phyloP scores from a whole-genome alignment of 2,888 invertebrate species.

The Augiades crinisus region DNA sequence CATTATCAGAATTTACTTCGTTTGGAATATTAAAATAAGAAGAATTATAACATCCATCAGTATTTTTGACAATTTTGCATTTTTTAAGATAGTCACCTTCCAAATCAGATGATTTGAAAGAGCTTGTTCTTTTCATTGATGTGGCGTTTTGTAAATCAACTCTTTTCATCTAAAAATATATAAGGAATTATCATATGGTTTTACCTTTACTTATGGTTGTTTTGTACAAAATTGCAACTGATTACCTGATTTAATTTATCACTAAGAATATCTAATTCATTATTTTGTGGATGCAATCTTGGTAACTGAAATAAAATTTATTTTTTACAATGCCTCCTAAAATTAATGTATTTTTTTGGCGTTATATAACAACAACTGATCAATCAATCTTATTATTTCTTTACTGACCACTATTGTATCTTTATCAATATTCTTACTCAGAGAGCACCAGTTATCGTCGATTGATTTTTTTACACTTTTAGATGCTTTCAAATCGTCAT shows the following conservation, averaged over 20 bases:
- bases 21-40: conserved; percentile 45
- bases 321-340: neutral
- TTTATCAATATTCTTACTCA: conserved; percentile 33
- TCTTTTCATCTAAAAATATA: conserved; percentile 45
- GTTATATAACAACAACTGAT: no score
- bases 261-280: conserved; percentile 52
- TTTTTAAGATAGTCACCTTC: conserved; percentile 29
- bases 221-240: neutral
- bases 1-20: conserved; percentile 19
- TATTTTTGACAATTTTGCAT: conserved; percentile 33
- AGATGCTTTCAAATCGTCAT: neutral
- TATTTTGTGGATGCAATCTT: conserved; percentile 47
- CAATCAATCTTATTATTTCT: neutral
- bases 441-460: conserved; percentile 38
- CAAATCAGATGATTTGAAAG: conserved; percentile 12
- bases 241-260: conserved; percentile 57
- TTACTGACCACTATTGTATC: conserved; percentile 31
- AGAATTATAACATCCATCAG: conserved; percentile 38
- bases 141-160: conserved; percentile 37
- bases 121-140: conserved; percentile 31
- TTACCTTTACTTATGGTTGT: neutral
- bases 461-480: conserved; percentile 7
- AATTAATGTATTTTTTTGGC: no score
- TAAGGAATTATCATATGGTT: neutral
- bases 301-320: conserved; percentile 52